phyloP scores from a whole-genome alignment of 1,140 invertebrate genomes.

The Megalopta genalis region DNA sequence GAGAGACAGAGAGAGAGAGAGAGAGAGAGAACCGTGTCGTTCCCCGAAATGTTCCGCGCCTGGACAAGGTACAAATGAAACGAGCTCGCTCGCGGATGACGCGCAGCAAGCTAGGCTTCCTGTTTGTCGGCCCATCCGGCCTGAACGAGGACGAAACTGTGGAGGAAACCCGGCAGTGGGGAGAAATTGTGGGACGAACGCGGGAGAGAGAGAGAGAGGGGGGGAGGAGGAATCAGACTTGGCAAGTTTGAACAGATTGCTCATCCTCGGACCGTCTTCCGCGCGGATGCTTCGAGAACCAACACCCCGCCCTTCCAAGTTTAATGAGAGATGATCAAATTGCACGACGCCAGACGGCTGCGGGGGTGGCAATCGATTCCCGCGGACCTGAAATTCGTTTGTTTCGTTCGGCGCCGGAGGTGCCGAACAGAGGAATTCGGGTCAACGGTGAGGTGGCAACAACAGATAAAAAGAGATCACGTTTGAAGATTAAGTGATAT shows the following conservation, averaged over 20 bases:
- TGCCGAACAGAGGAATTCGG: too few relatives aligned
- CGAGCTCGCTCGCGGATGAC: not conserved
- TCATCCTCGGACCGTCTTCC: slow-evolving; percentile 35
- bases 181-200: not conserved
- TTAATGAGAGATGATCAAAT: slow-evolving; percentile 47
- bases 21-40: not conserved
- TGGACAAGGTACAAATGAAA: slow-evolving; percentile 27
- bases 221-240: slow-evolving; percentile 4
- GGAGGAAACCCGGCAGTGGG: not conserved
- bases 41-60: slow-evolving; percentile 6
- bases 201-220: not conserved
- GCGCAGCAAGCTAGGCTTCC: not conserved
- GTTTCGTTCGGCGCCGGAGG: not conserved
- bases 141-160: not conserved
- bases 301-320: slow-evolving; percentile 25
- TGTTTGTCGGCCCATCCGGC: slow-evolving; percentile 8
- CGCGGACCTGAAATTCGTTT: slow-evolving; percentile 1
- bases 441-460: too few relatives aligned
- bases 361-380: slow-evolving; percentile 10
- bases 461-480: too few relatives aligned
- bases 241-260: slow-evolving; percentile 28
- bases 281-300: slow-evolving; percentile 13
- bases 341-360: slow-evolving; percentile 10
- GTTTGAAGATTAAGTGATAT: too few relatives aligned
- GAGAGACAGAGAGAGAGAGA: not conserved